Conservation (phyloP, 2,797 vertebrate species). For the Hylomyscus alleni region DNA sequence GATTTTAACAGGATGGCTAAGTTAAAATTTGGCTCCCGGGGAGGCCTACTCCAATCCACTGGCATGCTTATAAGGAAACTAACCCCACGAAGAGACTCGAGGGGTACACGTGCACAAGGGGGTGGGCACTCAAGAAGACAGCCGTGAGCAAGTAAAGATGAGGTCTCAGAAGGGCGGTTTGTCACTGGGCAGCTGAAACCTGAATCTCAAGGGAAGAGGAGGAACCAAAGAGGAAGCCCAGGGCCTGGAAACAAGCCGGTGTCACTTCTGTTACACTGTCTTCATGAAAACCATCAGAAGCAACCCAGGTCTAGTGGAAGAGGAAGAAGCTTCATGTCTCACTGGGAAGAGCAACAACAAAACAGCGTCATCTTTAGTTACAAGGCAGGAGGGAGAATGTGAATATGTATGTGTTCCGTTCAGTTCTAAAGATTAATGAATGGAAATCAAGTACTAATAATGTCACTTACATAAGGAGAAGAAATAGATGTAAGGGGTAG, state of each 20-base stretch:
- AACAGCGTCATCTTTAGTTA: background rate
- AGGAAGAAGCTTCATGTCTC: background rate
- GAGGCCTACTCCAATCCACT: background rate
- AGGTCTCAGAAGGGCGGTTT: background rate
- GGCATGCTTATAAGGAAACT: background rate
- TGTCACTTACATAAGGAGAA: background rate
- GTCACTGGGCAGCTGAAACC: background rate
- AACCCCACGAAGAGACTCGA: background rate
- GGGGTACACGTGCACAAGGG: background rate
- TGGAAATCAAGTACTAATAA: slow-evolving; percentile 7
- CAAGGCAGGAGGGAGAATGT: background rate
- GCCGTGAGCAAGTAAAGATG: background rate
- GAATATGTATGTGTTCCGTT: background rate
- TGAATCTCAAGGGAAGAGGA: background rate
- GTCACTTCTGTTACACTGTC: too few relatives aligned
- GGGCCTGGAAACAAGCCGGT: background rate
- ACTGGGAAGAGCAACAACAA: background rate
- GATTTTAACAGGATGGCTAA: background rate
- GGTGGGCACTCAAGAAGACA: background rate
- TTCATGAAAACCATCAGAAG: background rate
- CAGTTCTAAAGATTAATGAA: background rate
- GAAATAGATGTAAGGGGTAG: background rate
- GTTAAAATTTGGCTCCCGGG: background rate
- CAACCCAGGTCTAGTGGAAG: background rate
- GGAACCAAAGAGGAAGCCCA: background rate